These are phyloP conservation scores for Enoplosus armatus DNA, from an alignment of 2,797 vertebrate genomes.

Conservation along the genomic window DNA sequence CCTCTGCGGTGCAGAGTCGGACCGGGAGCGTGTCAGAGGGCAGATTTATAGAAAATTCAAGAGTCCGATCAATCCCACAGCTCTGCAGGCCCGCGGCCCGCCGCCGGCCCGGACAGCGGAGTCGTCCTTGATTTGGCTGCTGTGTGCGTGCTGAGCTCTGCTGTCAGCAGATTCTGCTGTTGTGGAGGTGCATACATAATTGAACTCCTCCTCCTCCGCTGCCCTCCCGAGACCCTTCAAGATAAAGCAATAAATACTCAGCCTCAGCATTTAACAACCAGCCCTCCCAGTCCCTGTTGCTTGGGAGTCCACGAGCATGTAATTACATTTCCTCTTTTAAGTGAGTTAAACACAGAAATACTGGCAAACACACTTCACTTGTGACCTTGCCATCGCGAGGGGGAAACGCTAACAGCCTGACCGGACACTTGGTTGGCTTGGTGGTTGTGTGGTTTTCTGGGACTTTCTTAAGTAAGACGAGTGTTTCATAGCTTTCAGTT, in stretches of 20 bases:
- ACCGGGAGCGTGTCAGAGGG: constrained; percentile 49
- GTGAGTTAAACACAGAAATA: constrained; percentile 37
- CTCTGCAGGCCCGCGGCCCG: constrained; percentile 32
- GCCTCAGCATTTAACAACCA: constrained; percentile 63
- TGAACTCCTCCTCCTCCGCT: constrained; percentile 53
- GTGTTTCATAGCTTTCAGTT: neutral
- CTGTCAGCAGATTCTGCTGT: constrained; percentile 79
- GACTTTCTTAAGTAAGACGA: neutral
- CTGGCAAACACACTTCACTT: constrained; percentile 18
- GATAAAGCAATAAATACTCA: constrained; percentile 69
- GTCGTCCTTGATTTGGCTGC: constrained; percentile 66
- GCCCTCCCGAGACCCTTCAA: constrained; percentile 42
- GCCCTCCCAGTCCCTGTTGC: constrained; percentile 32
- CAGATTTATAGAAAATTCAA: constrained; percentile 65
- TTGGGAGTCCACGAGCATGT: constrained; percentile 24
- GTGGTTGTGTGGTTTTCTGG: neutral
- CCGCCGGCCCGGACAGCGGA: neutral
- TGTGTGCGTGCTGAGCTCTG: constrained; percentile 52
- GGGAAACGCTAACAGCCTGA: constrained; percentile 19
- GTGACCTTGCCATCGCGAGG: constrained; percentile 22
- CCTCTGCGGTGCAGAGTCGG: constrained; percentile 25
- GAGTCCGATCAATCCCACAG: constrained; percentile 51
- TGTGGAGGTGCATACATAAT: constrained; percentile 78
- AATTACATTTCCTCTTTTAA: constrained; percentile 57
- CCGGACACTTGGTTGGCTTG: neutral